Evolutionary conservation across 2,113 vertebrate species (phyloP), one percentile per base, ranked within the genome.

Genomic region (Nerophis ophidion): DNA sequence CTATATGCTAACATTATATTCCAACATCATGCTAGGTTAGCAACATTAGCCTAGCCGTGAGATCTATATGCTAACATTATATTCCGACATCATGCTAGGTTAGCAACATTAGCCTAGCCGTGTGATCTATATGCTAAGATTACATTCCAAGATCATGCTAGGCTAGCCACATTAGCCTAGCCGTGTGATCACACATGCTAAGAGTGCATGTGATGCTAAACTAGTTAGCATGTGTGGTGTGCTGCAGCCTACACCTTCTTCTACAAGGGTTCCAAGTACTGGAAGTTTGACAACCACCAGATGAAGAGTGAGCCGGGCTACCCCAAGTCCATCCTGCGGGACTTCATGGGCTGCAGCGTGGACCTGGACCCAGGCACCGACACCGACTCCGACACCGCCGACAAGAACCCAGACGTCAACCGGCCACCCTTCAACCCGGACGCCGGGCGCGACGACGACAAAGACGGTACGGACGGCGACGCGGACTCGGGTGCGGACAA

Each of bases 231-330:
- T 50, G 46, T 49, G 10, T 60, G 38, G 8, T 51, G 16, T 45
- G 33, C 54, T 48, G 0, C 83, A 98, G 96, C 94, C 0, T 95
- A 95, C 74, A 99, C 97, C 3, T 94, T 89, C 87, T 99, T 99
- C 89, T 97, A 97, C 85, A 94, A 94, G 81, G 97, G 95, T 65
- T 90, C 92, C 46, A 94, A 94, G 74, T 99, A 99, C 91, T 99
- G 97, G 97, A 98, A 98, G 76, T 98, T 98, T 0, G 92, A 98
- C 90, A 99, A 99, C 1, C 93, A 96, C 71, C 91, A 92, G 7
- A 93, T 98, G 86, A 94, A 92, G 61, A 95, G 93, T 0, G 97
- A 98, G 63, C 93, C 95, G 0, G 96, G 97, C 56, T 98, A 95
- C 80, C 97, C 97, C 40, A 98, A 98, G 75, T 99, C 97, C 70